These are phyloP conservation scores for Microctonus hyperodae DNA, from an alignment of 2,888 invertebrate genomes.

Conservation along the genomic window DNA sequence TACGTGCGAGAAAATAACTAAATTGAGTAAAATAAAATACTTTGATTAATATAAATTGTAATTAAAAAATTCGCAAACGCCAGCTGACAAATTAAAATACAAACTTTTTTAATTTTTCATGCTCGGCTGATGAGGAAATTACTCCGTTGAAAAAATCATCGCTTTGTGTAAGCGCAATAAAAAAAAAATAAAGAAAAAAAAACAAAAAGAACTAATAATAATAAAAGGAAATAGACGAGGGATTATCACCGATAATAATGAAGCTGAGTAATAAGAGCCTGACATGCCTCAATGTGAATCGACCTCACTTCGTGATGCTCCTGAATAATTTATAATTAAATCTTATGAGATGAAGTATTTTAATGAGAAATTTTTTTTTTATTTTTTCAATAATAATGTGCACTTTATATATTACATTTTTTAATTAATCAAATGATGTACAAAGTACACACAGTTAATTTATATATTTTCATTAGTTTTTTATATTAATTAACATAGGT, in stretches of 20 bases:
- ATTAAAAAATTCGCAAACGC: background rate
- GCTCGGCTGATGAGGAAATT: conserved; percentile 33
- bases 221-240: background rate
- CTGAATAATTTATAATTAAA: conserved; percentile 28
- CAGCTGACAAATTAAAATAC: conserved; percentile 8
- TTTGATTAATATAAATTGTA: background rate
- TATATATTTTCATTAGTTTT: background rate
- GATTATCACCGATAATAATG: conserved; percentile 26
- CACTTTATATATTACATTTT: background rate
- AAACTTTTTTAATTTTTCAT: conserved; percentile 28
- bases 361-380: background rate
- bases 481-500: background rate
- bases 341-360: conserved; percentile 17
- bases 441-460: background rate
- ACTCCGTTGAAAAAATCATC: conserved; percentile 4
- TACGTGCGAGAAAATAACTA: background rate
- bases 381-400: background rate
- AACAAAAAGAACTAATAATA: background rate
- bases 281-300: conserved; percentile 14
- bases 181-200: background rate
- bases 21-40: background rate
- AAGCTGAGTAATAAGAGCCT: conserved; percentile 25
- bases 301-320: conserved; percentile 4
- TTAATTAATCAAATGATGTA: background rate
- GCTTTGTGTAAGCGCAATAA: background rate